Conservation (phyloP, 2,113 vertebrate genomes). For the Dipodomys spectabilis region DNA sequence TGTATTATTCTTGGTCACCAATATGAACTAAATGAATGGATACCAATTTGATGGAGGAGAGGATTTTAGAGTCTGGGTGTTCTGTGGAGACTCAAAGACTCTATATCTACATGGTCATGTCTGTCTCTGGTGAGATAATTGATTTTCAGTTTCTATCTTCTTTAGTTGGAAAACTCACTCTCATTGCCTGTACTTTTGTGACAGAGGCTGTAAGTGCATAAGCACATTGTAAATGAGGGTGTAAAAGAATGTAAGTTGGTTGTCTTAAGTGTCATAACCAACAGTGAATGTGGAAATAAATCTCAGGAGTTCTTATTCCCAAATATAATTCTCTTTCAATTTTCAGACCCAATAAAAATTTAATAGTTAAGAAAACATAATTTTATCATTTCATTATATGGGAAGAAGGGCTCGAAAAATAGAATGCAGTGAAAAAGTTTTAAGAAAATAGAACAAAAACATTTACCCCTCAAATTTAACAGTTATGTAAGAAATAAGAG, state of each 20-base stretch:
- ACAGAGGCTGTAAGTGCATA: constrained; percentile 53
- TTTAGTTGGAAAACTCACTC: constrained; percentile 65
- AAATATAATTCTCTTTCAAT: constrained; percentile 60
- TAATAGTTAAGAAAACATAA: constrained; percentile 74
- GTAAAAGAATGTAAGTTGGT: constrained; percentile 75
- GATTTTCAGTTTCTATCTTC: constrained; percentile 52
- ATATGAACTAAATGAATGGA: background rate
- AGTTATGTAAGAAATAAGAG: constrained; percentile 59
- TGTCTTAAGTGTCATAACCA: constrained; percentile 67
- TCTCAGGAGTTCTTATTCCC: constrained; percentile 63
- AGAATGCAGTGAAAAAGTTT: constrained; percentile 61
- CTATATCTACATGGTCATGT: background rate
- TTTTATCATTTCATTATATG: constrained; percentile 67
- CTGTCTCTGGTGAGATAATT: constrained; percentile 54
- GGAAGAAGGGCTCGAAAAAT: constrained; percentile 39
- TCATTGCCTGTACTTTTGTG: constrained; percentile 54
- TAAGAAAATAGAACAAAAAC: constrained; percentile 60
- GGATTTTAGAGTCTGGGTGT: background rate
- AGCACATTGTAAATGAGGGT: constrained; percentile 64
- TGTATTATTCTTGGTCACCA: background rate
- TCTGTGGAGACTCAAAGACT: background rate
- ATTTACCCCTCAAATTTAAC: constrained; percentile 59
- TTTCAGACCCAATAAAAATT: constrained; percentile 70
- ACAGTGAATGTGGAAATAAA: constrained; percentile 68
- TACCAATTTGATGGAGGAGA: background rate